Evolutionary conservation across 1,140 invertebrate species (phyloP), one percentile per base, ranked within the genome.

Genomic region (Heliconius congener): DNA sequence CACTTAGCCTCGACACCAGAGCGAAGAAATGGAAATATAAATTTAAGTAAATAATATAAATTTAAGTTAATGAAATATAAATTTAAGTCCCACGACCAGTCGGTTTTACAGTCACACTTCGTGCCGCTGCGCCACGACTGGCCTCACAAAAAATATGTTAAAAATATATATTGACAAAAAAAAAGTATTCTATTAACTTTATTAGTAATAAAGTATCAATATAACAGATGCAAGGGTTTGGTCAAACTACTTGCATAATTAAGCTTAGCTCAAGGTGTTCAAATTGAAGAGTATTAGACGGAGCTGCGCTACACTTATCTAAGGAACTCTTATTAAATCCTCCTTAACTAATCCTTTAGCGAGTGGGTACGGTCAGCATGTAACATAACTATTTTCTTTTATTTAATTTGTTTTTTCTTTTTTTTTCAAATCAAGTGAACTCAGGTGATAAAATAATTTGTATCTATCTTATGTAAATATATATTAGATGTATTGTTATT

Each of bases 241-340:
- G 60, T 66, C 60, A 66, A 66, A 66, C 27, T 66, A 30, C 60
- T 30, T 23, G 27, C 27, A 30, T 66, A 30, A 46, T 46, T 16
- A 46, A 27, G 60, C 60, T 66, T 30, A 66, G 9, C 60, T 66
- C 27, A n/a, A 66, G 84, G 83, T 81, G 83, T 84, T 84, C 80
- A 84, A 90, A 86, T 86, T 87, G 87, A 89, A 85, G 85, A 86
- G 85, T 85, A 85, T 88, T 88, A 89, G 86, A 90, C 88, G 86
- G 81, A 88, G 86, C 85, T 85, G 86, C 86, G 87, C 87, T 87
- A 90, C 89, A 91, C 91, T 92, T 91, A 91, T 90, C 89, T 91
- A 87, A 92, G 87, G 83, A 92, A 90, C 92, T 92, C 91, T 92
- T 93, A 93, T 93, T 93, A 92, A 93, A 92, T 91, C 91, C 90